Conservation (phyloP, 2,113 vertebrate genomes). For the Hippocampus abdominalis region DNA sequence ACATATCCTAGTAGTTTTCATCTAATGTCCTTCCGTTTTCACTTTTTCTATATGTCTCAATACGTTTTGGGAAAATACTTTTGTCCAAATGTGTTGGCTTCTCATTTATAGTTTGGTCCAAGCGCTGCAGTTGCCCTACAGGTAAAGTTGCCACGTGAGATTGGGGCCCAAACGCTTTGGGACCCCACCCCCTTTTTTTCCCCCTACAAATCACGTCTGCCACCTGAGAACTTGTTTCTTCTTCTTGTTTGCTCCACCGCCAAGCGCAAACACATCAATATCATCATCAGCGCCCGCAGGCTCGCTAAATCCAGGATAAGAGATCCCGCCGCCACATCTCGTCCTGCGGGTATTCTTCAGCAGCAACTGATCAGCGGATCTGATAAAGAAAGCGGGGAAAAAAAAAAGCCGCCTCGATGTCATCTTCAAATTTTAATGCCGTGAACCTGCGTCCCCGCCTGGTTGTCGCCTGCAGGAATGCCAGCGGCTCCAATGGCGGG, state of each 20-base stretch:
- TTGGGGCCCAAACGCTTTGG: background rate
- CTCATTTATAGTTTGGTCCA: no score
- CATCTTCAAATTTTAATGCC: background rate
- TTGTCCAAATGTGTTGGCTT: no score
- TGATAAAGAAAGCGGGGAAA: background rate
- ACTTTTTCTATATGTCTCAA: no score
- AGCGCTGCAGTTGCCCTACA: no score
- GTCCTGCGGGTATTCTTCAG: constrained; percentile 40
- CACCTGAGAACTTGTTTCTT: constrained; percentile 7
- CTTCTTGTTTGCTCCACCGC: background rate
- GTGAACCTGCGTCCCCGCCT: no score
- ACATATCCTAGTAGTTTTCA: no score
- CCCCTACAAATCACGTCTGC: constrained; percentile 1
- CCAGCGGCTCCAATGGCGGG: no score
- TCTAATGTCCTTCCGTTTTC: no score
- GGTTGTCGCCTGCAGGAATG: no score
- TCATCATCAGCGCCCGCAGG: constrained; percentile 25
- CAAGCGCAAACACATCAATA: constrained; percentile 1
- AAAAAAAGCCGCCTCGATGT: background rate
- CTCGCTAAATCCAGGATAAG: constrained; percentile 35
- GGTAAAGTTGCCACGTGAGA: background rate
- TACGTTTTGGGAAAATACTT: no score
- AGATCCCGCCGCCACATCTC: constrained; percentile 13
- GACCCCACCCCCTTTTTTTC: background rate
- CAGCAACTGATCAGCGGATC: constrained; percentile 1